Evolutionary conservation across 2,797 vertebrate species (phyloP).

Genomic region (Pristis pectinata): DNA sequence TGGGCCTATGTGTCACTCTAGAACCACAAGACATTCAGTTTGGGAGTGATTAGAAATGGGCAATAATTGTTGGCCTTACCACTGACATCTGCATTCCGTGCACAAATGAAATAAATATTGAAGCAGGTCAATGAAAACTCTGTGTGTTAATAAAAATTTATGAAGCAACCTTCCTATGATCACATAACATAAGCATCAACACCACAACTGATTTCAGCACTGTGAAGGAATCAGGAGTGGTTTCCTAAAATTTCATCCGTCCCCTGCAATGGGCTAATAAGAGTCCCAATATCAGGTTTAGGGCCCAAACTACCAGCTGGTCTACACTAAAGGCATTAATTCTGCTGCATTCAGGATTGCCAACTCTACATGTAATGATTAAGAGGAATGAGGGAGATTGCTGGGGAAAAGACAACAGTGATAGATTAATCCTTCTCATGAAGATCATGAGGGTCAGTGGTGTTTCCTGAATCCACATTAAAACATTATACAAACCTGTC

Average conservation of each 20-base stretch:
- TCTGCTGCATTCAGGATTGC: background rate
- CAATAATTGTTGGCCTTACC: too few species aligned
- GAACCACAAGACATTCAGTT: too few species aligned
- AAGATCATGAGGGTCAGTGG: background rate
- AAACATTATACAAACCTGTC: background rate
- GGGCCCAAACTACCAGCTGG: background rate
- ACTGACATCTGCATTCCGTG: too few species aligned
- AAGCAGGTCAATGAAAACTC: too few species aligned
- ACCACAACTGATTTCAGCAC: background rate
- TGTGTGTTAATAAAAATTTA: too few species aligned
- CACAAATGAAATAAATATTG: too few species aligned
- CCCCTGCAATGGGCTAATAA: background rate
- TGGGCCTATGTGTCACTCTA: too few species aligned
- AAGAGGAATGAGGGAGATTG: background rate
- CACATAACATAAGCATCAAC: background rate
- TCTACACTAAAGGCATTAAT: background rate
- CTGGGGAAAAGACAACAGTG: background rate
- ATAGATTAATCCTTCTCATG: background rate
- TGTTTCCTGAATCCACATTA: background rate
- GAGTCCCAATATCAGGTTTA: background rate
- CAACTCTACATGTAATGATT: background rate
- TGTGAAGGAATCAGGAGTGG: background rate
- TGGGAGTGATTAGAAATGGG: too few species aligned
- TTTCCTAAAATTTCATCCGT: background rate
- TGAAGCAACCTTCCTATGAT: background rate